phyloP scores from a whole-genome alignment of 2,797 vertebrate genomes.

The Limnodromus scolopaceus region DNA sequence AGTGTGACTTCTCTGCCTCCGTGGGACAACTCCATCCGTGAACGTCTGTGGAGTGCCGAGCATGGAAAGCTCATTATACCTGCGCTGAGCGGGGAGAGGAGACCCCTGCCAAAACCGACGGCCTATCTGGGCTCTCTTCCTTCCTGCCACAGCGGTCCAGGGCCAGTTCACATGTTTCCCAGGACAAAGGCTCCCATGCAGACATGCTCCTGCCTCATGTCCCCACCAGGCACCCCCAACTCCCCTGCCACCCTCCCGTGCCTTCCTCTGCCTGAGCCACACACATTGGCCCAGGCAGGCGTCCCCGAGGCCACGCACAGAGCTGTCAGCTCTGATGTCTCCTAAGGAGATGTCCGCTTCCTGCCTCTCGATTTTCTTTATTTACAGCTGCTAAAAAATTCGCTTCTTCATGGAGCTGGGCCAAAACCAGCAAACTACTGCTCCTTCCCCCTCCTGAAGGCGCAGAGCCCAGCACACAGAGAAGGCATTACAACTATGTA shows the following conservation, averaged over 20 bases:
- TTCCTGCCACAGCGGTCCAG: neutral
- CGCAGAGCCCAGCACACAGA: slow-evolving; percentile 33
- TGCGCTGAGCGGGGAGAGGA: neutral
- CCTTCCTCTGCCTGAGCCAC: neutral
- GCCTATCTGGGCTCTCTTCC: neutral
- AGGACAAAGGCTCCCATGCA: neutral
- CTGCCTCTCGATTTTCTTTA: slow-evolving; percentile 12
- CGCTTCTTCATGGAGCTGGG: slow-evolving; percentile 4
- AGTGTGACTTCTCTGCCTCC: neutral
- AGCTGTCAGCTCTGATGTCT: neutral
- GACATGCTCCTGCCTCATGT: rapidly evolving
- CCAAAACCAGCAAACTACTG: slow-evolving; percentile 66
- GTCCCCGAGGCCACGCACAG: neutral
- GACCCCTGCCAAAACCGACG: neutral
- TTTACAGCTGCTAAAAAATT: slow-evolving; percentile 44
- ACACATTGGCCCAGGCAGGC: rapidly evolving
- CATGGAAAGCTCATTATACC: neutral
- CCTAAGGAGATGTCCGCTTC: slow-evolving; percentile 29
- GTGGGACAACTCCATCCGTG: rapidly evolving
- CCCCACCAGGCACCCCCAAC: neutral
- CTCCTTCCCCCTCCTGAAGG: slow-evolving; percentile 48
- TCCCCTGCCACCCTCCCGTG: neutral
- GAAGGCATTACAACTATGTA: slow-evolving; percentile 74
- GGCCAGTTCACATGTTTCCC: neutral
- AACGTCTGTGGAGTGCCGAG: neutral